These are phyloP conservation scores for Meteorus cinctellus DNA, from an alignment of 2,888 invertebrate species.

Conservation along the genomic window DNA sequence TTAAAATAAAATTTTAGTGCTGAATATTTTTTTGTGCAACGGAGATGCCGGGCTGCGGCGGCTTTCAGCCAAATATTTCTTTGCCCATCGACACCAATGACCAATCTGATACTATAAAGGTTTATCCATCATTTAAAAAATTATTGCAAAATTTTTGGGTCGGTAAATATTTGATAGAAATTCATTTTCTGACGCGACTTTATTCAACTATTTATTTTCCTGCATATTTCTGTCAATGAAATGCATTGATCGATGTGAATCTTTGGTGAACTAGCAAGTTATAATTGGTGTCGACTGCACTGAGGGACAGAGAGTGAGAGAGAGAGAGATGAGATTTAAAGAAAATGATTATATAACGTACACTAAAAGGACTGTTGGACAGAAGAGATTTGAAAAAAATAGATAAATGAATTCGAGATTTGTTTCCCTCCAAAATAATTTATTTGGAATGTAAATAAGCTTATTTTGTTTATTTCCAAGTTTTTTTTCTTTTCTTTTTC, in stretches of 20 bases:
- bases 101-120: conserved; percentile 87
- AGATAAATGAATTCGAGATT: background rate
- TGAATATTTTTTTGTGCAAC: background rate
- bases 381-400: background rate
- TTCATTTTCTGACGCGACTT: background rate
- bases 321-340: background rate
- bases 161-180: background rate
- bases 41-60: conserved; percentile 77
- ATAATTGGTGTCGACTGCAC: conserved; percentile 15
- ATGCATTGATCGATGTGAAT: background rate
- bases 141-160: conserved; percentile 2
- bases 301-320: background rate
- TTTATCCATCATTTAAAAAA: conserved; percentile 62
- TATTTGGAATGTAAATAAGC: background rate
- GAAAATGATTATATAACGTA: conserved; percentile 22
- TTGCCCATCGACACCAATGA: conserved; percentile 85
- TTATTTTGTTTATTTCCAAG: background rate
- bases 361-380: background rate
- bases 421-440: too few relatives aligned
- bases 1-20: background rate
- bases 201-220: background rate
- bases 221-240: background rate
- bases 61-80: conserved; percentile 81
- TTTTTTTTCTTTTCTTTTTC: conserved; percentile 67
- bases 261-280: background rate